phyloP scores from a whole-genome alignment of 2,888 invertebrate species.

The Stegophylla sp. region DNA sequence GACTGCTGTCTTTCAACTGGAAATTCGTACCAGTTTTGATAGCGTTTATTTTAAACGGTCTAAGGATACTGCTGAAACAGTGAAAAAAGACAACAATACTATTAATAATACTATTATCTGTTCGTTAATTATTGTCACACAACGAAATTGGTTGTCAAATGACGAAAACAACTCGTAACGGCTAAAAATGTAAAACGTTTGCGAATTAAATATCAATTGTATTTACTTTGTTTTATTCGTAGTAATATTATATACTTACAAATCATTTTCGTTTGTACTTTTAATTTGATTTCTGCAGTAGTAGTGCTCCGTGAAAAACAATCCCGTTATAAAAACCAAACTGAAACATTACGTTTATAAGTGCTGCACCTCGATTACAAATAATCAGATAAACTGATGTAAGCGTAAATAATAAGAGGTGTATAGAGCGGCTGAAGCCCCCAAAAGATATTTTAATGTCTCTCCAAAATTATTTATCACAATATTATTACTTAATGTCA shows the following conservation, averaged over 20 bases:
- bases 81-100: background rate
- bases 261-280: conserved; percentile 10
- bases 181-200: no score
- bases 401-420: no score
- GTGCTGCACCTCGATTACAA: background rate
- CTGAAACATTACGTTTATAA: background rate
- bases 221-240: no score
- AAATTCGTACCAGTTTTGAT: background rate
- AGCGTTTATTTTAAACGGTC: background rate
- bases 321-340: conserved; percentile 29
- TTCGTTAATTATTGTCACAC: no score
- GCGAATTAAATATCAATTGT: no score
- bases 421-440: no score
- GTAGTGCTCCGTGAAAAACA: conserved; percentile 37
- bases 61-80: background rate
- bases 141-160: no score
- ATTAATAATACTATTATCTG: background rate
- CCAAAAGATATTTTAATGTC: no score
- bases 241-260: conserved; percentile 17
- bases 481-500: no score
- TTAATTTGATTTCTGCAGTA: conserved; percentile 10
- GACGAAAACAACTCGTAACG: no score
- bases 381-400: background rate
- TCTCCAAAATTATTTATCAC: no score
- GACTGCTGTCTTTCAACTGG: background rate